Conservation (phyloP, 2,113 vertebrate genomes). For the Chlamydotis undulata region DNA sequence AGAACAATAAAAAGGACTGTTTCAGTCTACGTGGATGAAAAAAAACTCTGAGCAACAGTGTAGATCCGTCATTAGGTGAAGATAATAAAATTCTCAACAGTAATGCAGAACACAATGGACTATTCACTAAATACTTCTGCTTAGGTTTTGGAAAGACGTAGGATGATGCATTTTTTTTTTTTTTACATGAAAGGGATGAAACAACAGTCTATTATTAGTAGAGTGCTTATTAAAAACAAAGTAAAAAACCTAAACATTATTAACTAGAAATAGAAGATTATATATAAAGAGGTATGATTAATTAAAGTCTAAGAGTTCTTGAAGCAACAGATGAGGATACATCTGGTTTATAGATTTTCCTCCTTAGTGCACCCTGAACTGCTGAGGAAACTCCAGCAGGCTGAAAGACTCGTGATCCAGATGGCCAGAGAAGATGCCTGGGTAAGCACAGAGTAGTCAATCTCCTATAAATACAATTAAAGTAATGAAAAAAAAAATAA, state of each 20-base stretch:
- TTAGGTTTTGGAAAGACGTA: neutral
- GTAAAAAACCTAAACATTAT: neutral
- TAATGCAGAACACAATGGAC: neutral
- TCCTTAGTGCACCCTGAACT: neutral
- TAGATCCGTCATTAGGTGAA: neutral
- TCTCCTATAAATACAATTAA: neutral
- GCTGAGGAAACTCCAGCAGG: neutral
- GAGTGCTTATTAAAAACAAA: neutral
- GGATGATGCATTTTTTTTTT: neutral
- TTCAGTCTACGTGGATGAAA: neutral
- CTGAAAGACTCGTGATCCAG: neutral
- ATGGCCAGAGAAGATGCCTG: neutral
- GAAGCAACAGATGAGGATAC: neutral
- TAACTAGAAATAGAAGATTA: neutral
- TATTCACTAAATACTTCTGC: neutral
- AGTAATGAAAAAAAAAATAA: neutral
- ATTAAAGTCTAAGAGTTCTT: neutral
- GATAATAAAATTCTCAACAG: neutral
- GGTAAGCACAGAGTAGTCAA: neutral
- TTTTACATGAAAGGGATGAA: neutral
- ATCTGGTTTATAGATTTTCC: neutral
- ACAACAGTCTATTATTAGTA: neutral
- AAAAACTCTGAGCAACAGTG: neutral
- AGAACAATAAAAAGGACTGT: neutral
- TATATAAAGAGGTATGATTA: neutral